Evolutionary conservation across 1,140 invertebrate species (phyloP).

Genomic region (Bombus terrestris): DNA sequence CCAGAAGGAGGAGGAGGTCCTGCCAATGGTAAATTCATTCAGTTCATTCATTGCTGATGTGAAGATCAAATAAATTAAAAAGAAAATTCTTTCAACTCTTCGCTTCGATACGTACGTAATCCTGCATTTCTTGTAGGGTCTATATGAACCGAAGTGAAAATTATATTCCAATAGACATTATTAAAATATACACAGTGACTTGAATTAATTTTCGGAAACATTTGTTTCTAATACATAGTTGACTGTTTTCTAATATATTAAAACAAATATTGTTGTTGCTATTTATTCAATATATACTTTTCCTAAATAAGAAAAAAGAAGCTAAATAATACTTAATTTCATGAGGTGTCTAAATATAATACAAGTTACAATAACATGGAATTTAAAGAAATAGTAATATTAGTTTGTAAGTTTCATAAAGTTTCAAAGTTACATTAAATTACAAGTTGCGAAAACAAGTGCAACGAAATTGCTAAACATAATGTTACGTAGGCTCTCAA

Average conservation of each 20-base stretch:
- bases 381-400: too few species aligned
- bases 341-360: neutral
- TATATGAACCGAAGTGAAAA: neutral
- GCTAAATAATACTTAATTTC: neutral
- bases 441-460: neutral
- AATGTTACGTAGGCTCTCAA: neutral
- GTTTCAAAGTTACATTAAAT: too few species aligned
- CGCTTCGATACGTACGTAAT: neutral
- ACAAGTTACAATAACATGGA: too few species aligned
- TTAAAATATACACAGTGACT: neutral
- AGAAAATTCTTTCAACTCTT: constrained; percentile 19
- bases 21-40: constrained; percentile 34
- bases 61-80: neutral
- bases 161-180: neutral
- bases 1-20: neutral
- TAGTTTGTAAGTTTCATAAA: too few species aligned
- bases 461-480: neutral
- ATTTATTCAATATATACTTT: too few species aligned
- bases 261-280: too few species aligned
- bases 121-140: neutral
- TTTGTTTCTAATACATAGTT: neutral
- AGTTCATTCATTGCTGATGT: neutral
- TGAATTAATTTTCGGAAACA: neutral
- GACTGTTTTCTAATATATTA: too few species aligned
- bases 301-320: too few species aligned